phyloP scores from a whole-genome alignment of 2,888 invertebrate genomes.

The Eledona agricola region DNA sequence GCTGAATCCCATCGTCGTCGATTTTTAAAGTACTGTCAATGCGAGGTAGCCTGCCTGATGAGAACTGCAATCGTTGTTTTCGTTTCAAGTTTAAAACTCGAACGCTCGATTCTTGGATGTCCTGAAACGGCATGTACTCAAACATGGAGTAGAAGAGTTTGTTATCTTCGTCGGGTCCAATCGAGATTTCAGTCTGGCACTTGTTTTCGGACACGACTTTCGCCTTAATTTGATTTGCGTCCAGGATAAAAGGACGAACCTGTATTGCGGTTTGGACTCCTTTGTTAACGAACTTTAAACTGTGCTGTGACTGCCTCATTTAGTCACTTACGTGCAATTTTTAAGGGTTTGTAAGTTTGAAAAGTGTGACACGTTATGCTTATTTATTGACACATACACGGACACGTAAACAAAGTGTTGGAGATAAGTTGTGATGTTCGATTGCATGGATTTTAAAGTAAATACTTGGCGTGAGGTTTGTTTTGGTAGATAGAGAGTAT shows the following conservation, averaged over 20 bases:
- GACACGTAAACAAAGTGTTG: too few relatives aligned
- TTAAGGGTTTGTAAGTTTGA: too few relatives aligned
- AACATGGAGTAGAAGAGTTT: constrained; percentile 12
- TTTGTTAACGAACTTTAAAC: constrained; percentile 1
- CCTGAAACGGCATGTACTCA: constrained; percentile 23
- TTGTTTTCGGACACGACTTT: constrained; percentile 1
- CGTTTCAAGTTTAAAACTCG: constrained; percentile 8
- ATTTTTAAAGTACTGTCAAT: not conserved
- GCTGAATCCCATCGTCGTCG: constrained; percentile 20
- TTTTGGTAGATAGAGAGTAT: too few relatives aligned
- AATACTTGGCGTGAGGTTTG: too few relatives aligned
- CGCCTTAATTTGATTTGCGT: constrained; percentile 6
- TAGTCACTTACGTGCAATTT: too few relatives aligned
- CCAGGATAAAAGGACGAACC: constrained; percentile 14
- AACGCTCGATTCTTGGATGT: constrained; percentile 8
- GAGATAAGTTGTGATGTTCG: too few relatives aligned
- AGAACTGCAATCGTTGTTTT: constrained; percentile 11
- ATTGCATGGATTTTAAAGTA: too few relatives aligned
- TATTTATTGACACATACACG: too few relatives aligned
- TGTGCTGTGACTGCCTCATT: not conserved
- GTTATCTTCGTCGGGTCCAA: constrained; percentile 19
- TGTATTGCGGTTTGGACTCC: constrained; percentile 20
- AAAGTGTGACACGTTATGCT: too few relatives aligned
- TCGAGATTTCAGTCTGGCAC: constrained; percentile 10
- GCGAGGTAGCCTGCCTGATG: not conserved